A percentile compares a stretch with the other conserved stretches of the same genome.
These are phyloP conservation scores for Atta texana DNA, from an alignment of 1,140 invertebrate species.

Conservation along the genomic window DNA sequence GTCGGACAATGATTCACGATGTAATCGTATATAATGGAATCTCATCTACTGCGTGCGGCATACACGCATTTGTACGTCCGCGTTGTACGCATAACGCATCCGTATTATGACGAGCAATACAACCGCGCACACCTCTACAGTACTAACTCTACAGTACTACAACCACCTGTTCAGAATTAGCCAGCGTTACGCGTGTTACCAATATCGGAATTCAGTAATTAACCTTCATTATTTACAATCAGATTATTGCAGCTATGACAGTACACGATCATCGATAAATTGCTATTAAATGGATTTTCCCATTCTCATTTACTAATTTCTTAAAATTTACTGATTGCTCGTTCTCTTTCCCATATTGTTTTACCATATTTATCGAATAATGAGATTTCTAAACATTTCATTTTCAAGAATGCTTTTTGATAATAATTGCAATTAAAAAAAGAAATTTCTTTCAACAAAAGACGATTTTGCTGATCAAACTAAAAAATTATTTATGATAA, in stretches of 20 bases:
- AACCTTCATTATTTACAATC: slow-evolving; percentile 37
- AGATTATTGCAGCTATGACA: not conserved
- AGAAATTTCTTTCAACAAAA: not conserved
- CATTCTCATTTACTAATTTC: not conserved
- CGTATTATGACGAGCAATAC: slow-evolving; percentile 36
- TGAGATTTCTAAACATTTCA: not conserved
- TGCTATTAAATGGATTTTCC: not conserved
- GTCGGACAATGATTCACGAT: slow-evolving; percentile 41
- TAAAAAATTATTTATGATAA: not conserved
- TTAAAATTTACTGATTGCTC: not conserved
- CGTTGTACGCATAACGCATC: slow-evolving; percentile 19
- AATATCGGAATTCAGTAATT: slow-evolving; percentile 68
- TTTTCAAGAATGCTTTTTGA: not conserved
- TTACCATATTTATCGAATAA: not conserved
- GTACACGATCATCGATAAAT: not conserved
- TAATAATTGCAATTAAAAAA: not conserved
- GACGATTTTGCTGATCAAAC: not conserved
- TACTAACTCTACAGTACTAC: slow-evolving; percentile 23
- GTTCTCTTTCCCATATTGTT: not conserved
- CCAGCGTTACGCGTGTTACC: not conserved
- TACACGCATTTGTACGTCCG: not conserved
- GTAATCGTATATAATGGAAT: slow-evolving; percentile 39
- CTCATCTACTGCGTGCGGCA: not conserved
- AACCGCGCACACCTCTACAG: not conserved
- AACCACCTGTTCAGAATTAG: slow-evolving; percentile 75